phyloP scores from a whole-genome alignment of 2,797 vertebrate genomes.

The Euphonia xanthogaster region DNA sequence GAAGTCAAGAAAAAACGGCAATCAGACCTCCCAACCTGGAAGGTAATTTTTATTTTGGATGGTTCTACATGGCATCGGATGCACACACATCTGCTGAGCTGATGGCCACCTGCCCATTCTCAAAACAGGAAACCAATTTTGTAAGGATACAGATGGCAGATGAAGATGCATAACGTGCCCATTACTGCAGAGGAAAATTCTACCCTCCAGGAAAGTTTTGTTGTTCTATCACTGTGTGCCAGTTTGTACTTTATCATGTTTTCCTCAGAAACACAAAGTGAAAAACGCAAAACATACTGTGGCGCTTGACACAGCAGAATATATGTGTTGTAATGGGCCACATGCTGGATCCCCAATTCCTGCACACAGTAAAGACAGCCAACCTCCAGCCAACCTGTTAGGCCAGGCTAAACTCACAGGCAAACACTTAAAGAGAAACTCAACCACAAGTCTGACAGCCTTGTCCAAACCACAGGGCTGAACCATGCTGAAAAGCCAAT shows the following conservation, averaged over 20 bases:
- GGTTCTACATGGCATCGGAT: neutral
- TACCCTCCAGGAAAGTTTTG: neutral
- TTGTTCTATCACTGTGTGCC: neutral
- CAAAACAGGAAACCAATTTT: neutral
- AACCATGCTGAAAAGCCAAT: neutral
- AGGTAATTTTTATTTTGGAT: neutral
- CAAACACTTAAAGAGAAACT: neutral
- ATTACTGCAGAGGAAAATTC: neutral
- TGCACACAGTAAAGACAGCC: neutral
- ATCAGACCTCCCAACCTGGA: neutral
- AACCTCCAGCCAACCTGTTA: neutral
- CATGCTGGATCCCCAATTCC: neutral
- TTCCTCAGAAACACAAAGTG: neutral
- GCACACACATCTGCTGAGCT: neutral
- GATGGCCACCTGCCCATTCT: neutral
- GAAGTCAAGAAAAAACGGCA: neutral
- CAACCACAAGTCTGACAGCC: neutral
- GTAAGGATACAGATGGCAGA: neutral
- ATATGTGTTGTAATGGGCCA: neutral
- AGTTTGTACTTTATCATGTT: neutral
- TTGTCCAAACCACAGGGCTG: neutral
- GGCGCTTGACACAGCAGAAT: neutral
- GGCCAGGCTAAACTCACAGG: neutral
- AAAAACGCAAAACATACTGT: neutral
- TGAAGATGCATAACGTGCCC: neutral